These are phyloP conservation scores for Varanus komodoensis DNA, from an alignment of 2,113 vertebrate genomes.

Conservation along the genomic window DNA sequence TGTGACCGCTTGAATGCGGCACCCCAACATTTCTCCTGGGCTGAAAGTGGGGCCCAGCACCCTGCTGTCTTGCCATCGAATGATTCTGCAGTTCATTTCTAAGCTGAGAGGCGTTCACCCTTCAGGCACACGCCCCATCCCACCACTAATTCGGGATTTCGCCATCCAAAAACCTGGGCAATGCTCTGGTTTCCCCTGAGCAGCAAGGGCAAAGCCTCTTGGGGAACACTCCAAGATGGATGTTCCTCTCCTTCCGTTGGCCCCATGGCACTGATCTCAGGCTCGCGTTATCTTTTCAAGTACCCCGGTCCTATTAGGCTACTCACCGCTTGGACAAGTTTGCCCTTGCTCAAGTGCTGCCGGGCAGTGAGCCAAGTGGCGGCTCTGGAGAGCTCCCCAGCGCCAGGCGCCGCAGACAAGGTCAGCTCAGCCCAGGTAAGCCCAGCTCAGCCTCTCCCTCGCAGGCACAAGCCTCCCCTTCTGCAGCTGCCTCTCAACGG, in stretches of 20 bases:
- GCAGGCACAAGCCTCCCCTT: constrained; percentile 8
- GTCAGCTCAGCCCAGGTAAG: constrained; percentile 23
- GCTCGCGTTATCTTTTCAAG: background rate
- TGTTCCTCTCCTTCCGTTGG: background rate
- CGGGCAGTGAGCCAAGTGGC: background rate
- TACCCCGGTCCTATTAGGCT: background rate
- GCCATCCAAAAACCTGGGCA: background rate
- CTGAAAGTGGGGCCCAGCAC: no score
- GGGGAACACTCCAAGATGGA: background rate
- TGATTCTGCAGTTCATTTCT: background rate
- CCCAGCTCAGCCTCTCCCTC: constrained; percentile 9
- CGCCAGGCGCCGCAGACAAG: background rate
- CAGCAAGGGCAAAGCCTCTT: background rate
- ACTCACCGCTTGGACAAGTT: no score
- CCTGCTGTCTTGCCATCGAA: background rate
- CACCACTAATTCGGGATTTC: background rate
- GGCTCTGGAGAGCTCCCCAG: background rate
- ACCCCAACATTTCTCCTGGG: no score
- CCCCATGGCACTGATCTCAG: background rate
- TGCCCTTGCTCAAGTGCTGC: background rate
- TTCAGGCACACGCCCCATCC: background rate
- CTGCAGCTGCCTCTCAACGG: background rate
- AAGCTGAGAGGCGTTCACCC: background rate
- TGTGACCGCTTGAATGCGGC: no score
- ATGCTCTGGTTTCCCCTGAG: background rate